Base-by-base conservation (phyloP, 2,888 invertebrate genomes). In the Lymantria monacha region DNA sequence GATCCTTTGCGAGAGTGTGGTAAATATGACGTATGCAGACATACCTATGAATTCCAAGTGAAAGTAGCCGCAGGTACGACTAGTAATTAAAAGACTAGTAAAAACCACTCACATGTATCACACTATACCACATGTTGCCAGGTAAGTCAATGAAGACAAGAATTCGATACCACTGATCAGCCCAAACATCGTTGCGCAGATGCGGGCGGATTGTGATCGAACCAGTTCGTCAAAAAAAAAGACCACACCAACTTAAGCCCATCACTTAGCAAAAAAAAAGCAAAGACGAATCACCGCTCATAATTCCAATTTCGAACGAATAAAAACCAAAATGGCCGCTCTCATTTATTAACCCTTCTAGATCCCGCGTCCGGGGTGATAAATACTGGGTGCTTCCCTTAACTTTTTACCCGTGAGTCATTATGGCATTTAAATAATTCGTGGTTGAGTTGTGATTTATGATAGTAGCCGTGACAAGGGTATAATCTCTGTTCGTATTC, bases 351-450 rank as follows among this genome's bases (percentile, higher is more conserved):
- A 87, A 86, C 87, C 87, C 83, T 83, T 76, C 76, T 71, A 78
- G 82, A 86, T 83, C 83, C 78, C 63, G 68, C 77, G 81, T 79
- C 82, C 80, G 69, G 76, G 69, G 81, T 85, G 85, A 87, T 87
- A 87, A 89, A 84, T 83, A 84, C 82, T 68, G 80, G 66, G 79
- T 76, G 82, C 76, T 82, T 79, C 78, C 74, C 77, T 76, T 76
- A 81, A 83, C 82, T 80, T 82, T 33, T 85, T 82, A 74, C 79
- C 76, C 87, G 80, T 82, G 84, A 85, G 83, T 89, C 89, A 91
- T 92, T 92, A 92, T 85, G 84, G 86, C 80, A 85, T 90, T 91
- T 88, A 90, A 92, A 92, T 92, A 92, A 88, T 88, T 90, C 85
- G 83, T 78, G 78, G 63, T 65, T 53, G 72, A 72, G 65, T 78